phyloP scores from a whole-genome alignment of 2,888 invertebrate species.

The Acronicta psi region DNA sequence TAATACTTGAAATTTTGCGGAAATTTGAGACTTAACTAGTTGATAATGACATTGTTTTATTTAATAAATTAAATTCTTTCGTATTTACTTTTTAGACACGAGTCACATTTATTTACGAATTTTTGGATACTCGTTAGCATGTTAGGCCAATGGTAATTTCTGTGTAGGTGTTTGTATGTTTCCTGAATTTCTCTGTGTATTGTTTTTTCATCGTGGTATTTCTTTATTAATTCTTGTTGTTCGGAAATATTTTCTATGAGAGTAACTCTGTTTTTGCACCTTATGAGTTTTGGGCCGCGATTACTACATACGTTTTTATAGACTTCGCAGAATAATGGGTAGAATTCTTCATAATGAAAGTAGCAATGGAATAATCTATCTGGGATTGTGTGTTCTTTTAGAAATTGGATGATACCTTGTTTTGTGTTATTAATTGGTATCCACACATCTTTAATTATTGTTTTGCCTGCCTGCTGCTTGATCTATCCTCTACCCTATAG shows the following conservation, averaged over 20 bases:
- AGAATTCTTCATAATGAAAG: conserved; percentile 13
- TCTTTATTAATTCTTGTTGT: conserved; percentile 21
- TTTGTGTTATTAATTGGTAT: conserved; percentile 32
- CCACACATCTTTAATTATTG: conserved; percentile 14
- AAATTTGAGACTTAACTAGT: no score
- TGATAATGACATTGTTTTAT: no score
- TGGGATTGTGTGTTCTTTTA: conserved; percentile 16
- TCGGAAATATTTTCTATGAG: conserved; percentile 35
- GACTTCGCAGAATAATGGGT: conserved; percentile 16
- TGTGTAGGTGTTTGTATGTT: conserved; percentile 26
- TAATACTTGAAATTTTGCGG: no score
- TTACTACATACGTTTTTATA: conserved; percentile 45
- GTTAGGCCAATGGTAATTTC: conserved; percentile 35
- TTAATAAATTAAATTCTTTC: no score
- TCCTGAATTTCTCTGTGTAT: conserved; percentile 32
- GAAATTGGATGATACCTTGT: conserved; percentile 28
- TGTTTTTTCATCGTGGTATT: conserved; percentile 33
- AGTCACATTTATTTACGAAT: conserved; percentile 57
- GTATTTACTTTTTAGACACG: conserved; percentile 54
- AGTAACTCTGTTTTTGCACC: conserved; percentile 43
- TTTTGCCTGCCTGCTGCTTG: conserved; percentile 28
- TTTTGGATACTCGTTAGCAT: conserved; percentile 50
- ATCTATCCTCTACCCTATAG: conserved; percentile 50
- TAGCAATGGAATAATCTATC: conserved; percentile 12
- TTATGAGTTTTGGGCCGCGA: conserved; percentile 45